A percentile compares a stretch with the other conserved stretches of the same genome.
phyloP scores from a whole-genome alignment of 2,888 invertebrate species.

The Epirrhoe alternata region DNA sequence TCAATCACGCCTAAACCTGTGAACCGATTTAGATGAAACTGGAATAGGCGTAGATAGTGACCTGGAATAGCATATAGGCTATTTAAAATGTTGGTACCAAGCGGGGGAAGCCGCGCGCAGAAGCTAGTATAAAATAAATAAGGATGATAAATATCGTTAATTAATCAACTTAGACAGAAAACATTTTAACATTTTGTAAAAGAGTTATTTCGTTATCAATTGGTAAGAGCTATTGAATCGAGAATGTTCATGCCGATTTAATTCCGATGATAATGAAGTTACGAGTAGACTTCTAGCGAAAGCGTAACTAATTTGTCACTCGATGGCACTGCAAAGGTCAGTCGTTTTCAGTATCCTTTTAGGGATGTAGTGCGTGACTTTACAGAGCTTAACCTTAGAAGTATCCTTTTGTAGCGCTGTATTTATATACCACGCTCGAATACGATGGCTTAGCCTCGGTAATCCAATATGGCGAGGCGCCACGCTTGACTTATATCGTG shows the following conservation, averaged over 20 bases:
- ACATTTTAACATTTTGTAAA: neutral
- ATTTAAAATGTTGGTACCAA: no score
- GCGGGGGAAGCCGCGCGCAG: no score
- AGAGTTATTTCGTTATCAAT: neutral
- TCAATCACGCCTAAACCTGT: no score
- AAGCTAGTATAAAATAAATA: neutral
- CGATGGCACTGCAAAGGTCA: slow-evolving; percentile 37
- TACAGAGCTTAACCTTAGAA: slow-evolving; percentile 73
- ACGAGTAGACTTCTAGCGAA: slow-evolving; percentile 21
- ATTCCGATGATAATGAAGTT: slow-evolving; percentile 10
- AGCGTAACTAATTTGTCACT: slow-evolving; percentile 37
- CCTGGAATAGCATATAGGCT: no score
- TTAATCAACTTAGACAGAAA: neutral
- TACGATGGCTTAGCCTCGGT: slow-evolving; percentile 66
- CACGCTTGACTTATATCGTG: slow-evolving; percentile 69
- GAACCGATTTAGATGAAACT: no score
- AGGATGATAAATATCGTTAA: neutral
- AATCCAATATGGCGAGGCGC: slow-evolving; percentile 77
- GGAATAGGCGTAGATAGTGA: no score
- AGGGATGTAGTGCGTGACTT: slow-evolving; percentile 60
- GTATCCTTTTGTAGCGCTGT: slow-evolving; percentile 71
- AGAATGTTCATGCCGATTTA: neutral
- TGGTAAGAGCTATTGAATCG: neutral
- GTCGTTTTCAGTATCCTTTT: slow-evolving; percentile 32
- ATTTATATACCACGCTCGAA: slow-evolving; percentile 55